A percentile compares a stretch with the other conserved stretches of the same genome.
Conservation (phyloP, 1,140 invertebrate species). For the Campodea augens region DNA sequence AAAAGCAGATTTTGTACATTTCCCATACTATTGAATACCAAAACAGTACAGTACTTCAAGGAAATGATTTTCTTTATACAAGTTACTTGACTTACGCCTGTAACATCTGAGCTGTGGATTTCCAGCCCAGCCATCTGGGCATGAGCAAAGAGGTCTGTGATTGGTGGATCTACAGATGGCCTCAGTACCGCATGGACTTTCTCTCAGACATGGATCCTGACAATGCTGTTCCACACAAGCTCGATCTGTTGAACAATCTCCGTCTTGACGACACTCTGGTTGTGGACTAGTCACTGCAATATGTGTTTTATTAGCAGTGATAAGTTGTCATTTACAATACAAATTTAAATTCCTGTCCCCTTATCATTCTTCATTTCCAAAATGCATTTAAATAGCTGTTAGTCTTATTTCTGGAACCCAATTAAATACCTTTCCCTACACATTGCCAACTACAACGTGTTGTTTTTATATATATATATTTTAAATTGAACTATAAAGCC, state of each 20-base stretch:
- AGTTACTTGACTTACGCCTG: conserved; percentile 44
- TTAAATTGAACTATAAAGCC: no score
- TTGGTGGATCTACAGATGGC: conserved; percentile 51
- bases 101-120: conserved; percentile 69
- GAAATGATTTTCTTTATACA: conserved; percentile 3
- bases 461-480: no score
- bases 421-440: no score
- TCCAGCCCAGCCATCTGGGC: conserved; percentile 63
- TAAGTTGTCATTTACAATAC: conserved; percentile 1
- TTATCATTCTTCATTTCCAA: background rate
- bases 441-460: no score
- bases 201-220: conserved; percentile 51
- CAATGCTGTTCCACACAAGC: conserved; percentile 60
- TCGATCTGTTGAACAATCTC: conserved; percentile 48
- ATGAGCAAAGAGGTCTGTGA: conserved; percentile 58
- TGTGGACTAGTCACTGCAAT: conserved; percentile 18
- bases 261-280: conserved; percentile 45
- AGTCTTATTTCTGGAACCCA: no score
- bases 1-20: background rate
- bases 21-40: background rate
- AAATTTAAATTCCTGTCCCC: background rate
- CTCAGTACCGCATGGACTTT: conserved; percentile 54
- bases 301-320: background rate
- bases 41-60: conserved; percentile 3
- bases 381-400: no score